Base-by-base conservation (phyloP, 2,797 vertebrate species). In the Setipinna tenuifilis region DNA sequence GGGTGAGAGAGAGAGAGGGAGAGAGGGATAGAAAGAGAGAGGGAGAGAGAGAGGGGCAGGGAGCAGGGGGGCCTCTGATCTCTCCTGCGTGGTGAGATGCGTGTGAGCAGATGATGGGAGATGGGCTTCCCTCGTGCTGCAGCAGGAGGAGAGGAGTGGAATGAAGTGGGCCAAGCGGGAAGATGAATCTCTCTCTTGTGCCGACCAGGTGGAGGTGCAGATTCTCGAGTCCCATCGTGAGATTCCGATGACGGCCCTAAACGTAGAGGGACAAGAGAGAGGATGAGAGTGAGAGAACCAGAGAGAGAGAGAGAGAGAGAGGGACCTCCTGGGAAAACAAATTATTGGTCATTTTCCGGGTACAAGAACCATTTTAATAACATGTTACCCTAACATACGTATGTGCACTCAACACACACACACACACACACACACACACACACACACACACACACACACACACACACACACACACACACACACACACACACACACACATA, bases 111-210 rank as follows among this genome's bases (percentile, higher is more conserved):
- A 41, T 75, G 68, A 35, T 35, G 31, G 35, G 35, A 78, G 35
- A 78, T 10, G 71, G 35, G 31, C 17, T 78, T 78, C 71, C 71
- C 7, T 21, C 31, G 9, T 16, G 35, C 71, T 10, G 6, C 71
- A 9, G 71, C 6, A 6, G 17, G 31, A 17, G 21, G 35, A 44
- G 71, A 2, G 65, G 31, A 75, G 68, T 17, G 16, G 35, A 75
- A 31, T 9, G n/a, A 31, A 31, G 23, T 6, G 68, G 31, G 50
- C 50, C 83, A 88, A 85, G 90, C 89, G 90, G 88, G 87, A 92
- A 91, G 89, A 92, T 94, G 90, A 93, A 95, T 94, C 85, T 91
- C 88, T 88, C 89, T 88, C 87, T 93, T 95, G 93, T 93, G 91
- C 90, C 88, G 93, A 68, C 84, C 92, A 83, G 91, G 88, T 88